Evolutionary conservation across 2,797 vertebrate species (phyloP).

Genomic region (Hypotaenidia philippensis): DNA sequence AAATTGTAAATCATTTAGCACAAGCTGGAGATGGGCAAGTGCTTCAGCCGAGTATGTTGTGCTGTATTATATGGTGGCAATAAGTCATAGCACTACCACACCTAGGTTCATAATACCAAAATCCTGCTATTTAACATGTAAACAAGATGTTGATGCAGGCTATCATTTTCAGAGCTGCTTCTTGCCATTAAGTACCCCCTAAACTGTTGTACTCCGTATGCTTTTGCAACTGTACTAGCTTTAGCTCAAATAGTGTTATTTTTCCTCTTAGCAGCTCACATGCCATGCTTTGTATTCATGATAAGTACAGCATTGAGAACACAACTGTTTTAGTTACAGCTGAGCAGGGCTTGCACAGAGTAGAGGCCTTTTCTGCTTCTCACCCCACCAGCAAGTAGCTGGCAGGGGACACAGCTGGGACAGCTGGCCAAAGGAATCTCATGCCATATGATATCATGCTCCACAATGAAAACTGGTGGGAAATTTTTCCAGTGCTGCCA

Average conservation of each 20-base stretch:
- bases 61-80: fast-evolving
- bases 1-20: neutral
- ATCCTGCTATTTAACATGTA: too few species aligned
- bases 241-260: neutral
- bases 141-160: neutral
- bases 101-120: neutral
- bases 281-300: neutral
- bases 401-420: neutral
- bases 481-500: neutral
- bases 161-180: neutral
- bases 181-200: neutral
- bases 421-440: neutral
- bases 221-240: neutral
- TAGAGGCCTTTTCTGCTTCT: neutral
- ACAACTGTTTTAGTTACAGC: neutral
- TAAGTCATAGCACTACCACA: neutral
- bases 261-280: neutral
- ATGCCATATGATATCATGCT: fast-evolving
- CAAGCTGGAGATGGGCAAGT: neutral
- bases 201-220: neutral
- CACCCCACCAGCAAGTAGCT: fast-evolving
- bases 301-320: neutral
- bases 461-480: neutral
- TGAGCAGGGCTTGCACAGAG: neutral
- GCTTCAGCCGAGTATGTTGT: neutral